Base-by-base conservation (phyloP, 2,797 vertebrate species). In the Anguilla megastoma region DNA sequence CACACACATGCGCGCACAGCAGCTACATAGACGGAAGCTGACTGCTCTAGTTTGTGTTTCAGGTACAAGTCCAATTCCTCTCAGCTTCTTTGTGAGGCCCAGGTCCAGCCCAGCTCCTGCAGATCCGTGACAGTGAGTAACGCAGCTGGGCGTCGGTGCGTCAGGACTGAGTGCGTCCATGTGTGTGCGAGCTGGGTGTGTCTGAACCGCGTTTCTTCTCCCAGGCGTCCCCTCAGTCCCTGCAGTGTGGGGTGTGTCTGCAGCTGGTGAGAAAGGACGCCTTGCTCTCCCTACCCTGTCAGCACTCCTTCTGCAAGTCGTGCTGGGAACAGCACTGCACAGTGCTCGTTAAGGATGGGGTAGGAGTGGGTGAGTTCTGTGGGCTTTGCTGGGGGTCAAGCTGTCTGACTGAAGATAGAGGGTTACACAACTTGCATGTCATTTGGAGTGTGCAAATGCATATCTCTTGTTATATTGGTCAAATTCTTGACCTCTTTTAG, bases 321-420 rank as follows among this genome's bases (percentile, higher is more conserved):
- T 99, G 98, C 95, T 99, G 99, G 98, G 99, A 99, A 95, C 98
- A 99, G 95, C 98, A 99, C 92, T 99, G 98, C 94, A 98, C 97
- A 83, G 98, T 99, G 85, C 97, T 99, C 9, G 98, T 99, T 94
- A 99, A 98, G 95, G 99, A 99, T 14, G 99, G 98, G 69, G 94
- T 97, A 14, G 98, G 99, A 95, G 98, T 99, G 0, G 99, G 99
- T 99, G 94, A 97, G 98, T 96, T 83, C 50, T 52, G 0, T 21
- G 79, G 79, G 79, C 0, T n/a, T 24, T 50, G 12, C 45, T 79
- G 36, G 36, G 33, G 41, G 79, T 58, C 18, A 50, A 66, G 33
- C 41, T 69, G 85, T 66, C 85, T 66, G 45, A 36, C 3, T 21
- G 7, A 24, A 6, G 36, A 85, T 2, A 80, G 48, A 14, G 24